A percentile compares a stretch with the other conserved stretches of the same genome.
Conservation (phyloP, 1,140 invertebrate species). For the Monomorium pharaonis region DNA sequence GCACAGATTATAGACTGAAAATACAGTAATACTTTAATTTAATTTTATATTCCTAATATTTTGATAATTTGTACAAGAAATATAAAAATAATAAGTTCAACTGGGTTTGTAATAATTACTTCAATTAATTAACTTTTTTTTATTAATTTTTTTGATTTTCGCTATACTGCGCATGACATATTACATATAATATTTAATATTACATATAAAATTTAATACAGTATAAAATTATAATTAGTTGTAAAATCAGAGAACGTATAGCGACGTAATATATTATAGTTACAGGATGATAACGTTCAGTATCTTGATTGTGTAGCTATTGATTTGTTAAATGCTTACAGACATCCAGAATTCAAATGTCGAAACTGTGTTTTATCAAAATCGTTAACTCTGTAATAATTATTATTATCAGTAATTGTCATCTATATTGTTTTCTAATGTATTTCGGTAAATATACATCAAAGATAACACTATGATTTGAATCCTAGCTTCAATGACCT, state of each 20-base stretch:
- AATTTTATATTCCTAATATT: not conserved
- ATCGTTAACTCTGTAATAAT: not conserved
- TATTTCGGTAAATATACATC: not conserved
- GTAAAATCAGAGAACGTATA: not conserved
- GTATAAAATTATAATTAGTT: not conserved
- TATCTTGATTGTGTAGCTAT: slow-evolving; percentile 13
- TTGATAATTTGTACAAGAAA: not conserved
- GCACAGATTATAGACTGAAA: not conserved
- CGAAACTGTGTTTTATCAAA: not conserved
- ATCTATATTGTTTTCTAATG: not conserved
- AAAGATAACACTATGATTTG: too few relatives aligned
- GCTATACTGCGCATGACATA: not conserved
- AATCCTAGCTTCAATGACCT: too few relatives aligned
- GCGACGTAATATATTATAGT: not conserved
- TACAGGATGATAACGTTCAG: not conserved
- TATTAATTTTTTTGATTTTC: not conserved
- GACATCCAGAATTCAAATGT: not conserved
- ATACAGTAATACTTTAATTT: not conserved
- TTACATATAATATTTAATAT: slow-evolving; percentile 8
- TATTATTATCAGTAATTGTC: not conserved
- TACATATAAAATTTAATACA: slow-evolving; percentile 13
- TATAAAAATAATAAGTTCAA: not conserved
- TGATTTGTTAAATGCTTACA: slow-evolving; percentile 7
- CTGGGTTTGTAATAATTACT: not conserved
- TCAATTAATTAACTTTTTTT: too few relatives aligned